These are phyloP conservation scores for Rynchops niger DNA, from an alignment of 2,113 vertebrate genomes.

Conservation along the genomic window DNA sequence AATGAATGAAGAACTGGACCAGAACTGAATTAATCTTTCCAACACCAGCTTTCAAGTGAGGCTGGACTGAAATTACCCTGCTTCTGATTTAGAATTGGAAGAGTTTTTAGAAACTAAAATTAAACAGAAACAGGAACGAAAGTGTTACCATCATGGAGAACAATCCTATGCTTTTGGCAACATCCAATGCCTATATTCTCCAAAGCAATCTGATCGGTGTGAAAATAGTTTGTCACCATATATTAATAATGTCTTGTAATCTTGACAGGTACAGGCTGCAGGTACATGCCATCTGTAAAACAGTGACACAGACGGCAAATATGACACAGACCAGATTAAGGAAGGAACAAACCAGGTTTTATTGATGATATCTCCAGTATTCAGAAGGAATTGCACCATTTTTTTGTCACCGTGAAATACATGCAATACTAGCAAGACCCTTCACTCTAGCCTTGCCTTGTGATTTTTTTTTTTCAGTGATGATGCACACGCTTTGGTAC, in stretches of 20 bases:
- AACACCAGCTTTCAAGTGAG: background rate
- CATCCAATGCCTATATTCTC: background rate
- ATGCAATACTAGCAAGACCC: background rate
- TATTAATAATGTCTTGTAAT: background rate
- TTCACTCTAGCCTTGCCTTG: background rate
- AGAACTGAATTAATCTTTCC: background rate
- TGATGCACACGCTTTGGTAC: background rate
- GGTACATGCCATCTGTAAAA: background rate
- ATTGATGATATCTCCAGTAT: background rate
- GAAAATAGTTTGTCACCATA: background rate
- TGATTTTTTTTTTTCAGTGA: background rate
- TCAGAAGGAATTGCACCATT: background rate
- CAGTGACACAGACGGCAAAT: background rate
- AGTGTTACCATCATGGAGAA: background rate
- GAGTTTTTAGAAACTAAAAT: background rate
- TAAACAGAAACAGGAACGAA: background rate
- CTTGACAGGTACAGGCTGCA: background rate
- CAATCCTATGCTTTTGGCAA: background rate
- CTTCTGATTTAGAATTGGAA: background rate
- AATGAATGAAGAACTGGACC: background rate
- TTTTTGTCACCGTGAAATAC: background rate
- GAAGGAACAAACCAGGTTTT: background rate
- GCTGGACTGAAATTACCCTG: background rate
- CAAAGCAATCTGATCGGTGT: background rate
- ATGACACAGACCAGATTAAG: background rate